These are phyloP conservation scores for Drosophila pectinifera DNA, from an alignment of 1,140 invertebrate genomes.

Conservation along the genomic window DNA sequence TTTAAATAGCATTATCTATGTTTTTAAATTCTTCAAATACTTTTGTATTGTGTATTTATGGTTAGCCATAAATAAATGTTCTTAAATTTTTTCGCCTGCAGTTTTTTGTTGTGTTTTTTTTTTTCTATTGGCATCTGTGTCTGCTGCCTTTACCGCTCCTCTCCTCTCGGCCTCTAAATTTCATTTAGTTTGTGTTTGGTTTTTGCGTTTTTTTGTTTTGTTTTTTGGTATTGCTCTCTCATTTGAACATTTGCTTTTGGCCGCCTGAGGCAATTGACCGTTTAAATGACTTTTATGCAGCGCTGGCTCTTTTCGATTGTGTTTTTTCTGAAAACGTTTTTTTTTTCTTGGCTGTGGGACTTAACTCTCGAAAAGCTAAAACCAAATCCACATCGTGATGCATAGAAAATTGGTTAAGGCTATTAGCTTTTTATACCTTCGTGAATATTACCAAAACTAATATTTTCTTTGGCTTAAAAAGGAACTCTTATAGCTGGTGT, in stretches of 20 bases:
- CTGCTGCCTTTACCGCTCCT: conserved; percentile 24
- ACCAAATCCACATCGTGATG: conserved; percentile 33
- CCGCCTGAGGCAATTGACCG: conserved; percentile 78
- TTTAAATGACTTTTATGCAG: conserved; percentile 71
- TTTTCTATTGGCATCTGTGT: conserved; percentile 38
- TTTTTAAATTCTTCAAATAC: not conserved
- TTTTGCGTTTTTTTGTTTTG: conserved; percentile 16
- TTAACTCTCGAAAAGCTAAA: conserved; percentile 14
- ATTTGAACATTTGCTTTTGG: conserved; percentile 42
- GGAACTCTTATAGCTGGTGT: not conserved
- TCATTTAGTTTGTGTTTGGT: conserved; percentile 42
- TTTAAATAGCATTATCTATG: too few species aligned
- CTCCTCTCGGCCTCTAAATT: conserved; percentile 16
- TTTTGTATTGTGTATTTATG: conserved; percentile 2
- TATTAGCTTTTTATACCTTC: not conserved
- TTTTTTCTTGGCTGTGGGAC: conserved; percentile 11
- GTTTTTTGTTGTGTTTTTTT: conserved; percentile 41
- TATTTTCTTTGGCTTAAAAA: not conserved
- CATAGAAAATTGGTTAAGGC: not conserved
- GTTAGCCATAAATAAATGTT: conserved; percentile 2
- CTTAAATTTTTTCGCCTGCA: conserved; percentile 31
- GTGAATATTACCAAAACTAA: not conserved
- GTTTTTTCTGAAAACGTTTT: conserved; percentile 26
- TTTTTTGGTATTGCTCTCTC: conserved; percentile 41
- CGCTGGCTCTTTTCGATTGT: conserved; percentile 37